A percentile compares a stretch with the other conserved stretches of the same genome.
These are phyloP conservation scores for Halichoerus grypus DNA, from an alignment of 2,113 vertebrate genomes.

Conservation along the genomic window DNA sequence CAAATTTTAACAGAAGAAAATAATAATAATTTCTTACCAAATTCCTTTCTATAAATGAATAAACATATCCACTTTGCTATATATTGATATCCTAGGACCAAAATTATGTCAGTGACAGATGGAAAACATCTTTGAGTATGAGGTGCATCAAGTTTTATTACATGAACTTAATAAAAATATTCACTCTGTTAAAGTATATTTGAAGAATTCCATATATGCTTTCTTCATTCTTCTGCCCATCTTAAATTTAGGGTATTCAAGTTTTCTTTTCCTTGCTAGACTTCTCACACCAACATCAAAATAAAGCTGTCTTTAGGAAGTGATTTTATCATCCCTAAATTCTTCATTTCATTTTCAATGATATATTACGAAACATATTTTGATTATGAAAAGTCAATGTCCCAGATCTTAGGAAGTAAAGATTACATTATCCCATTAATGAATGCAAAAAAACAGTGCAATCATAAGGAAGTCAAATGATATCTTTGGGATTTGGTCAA, in stretches of 20 bases:
- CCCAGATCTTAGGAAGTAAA: background rate
- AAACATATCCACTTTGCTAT: background rate
- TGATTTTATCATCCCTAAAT: slow-evolving; percentile 23
- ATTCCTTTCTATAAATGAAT: background rate
- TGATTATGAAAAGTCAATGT: background rate
- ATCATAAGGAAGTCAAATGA: slow-evolving; percentile 47
- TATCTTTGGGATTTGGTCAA: background rate
- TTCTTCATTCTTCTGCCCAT: background rate
- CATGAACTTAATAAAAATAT: slow-evolving; percentile 14
- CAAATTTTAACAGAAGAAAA: background rate
- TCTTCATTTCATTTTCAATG: background rate
- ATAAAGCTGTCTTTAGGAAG: background rate
- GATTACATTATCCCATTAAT: background rate
- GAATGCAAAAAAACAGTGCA: background rate
- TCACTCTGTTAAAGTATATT: background rate
- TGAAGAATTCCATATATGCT: background rate
- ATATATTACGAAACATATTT: background rate
- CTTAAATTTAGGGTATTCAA: background rate
- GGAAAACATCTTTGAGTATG: background rate
- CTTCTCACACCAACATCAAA: slow-evolving; percentile 39
- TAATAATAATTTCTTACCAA: background rate
- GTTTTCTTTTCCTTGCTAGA: background rate
- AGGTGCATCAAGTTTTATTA: background rate
- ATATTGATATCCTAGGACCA: background rate
- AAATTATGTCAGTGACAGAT: background rate